These are phyloP conservation scores for Rugalucina vietnamica DNA, from an alignment of 2,888 invertebrate genomes.

Conservation along the genomic window DNA sequence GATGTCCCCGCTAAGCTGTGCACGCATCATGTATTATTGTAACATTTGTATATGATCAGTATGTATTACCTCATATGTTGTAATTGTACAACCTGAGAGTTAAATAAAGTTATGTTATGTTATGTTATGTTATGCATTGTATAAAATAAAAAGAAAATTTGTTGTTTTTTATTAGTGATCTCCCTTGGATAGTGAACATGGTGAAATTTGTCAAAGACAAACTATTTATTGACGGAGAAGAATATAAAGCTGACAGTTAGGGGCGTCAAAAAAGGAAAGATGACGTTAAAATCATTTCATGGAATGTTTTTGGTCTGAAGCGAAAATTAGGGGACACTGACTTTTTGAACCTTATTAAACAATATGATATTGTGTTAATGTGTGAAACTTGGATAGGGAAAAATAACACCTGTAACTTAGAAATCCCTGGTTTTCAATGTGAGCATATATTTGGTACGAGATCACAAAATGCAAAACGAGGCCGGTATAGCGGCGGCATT, in stretches of 20 bases:
- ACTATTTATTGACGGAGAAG: slow-evolving; percentile 12
- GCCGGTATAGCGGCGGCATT: slow-evolving; percentile 13
- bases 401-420: background rate
- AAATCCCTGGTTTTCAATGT: slow-evolving; percentile 11
- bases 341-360: background rate
- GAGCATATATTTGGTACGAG: slow-evolving; percentile 17
- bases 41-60: too few species aligned
- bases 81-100: too few species aligned
- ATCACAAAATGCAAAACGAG: background rate
- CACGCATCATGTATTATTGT: too few species aligned
- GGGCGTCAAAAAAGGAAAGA: slow-evolving; percentile 9
- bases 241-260: background rate
- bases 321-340: slow-evolving; percentile 8
- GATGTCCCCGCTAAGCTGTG: too few species aligned
- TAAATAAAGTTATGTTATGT: too few species aligned
- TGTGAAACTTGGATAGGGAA: slow-evolving; percentile 11
- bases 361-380: slow-evolving; percentile 12
- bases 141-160: too few species aligned
- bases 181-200: background rate
- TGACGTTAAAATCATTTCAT: background rate
- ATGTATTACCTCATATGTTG: too few species aligned
- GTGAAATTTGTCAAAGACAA: slow-evolving; percentile 16
- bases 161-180: too few species aligned
- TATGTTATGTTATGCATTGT: too few species aligned
- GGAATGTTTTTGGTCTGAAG: slow-evolving; percentile 8